Conservation (phyloP, 2,113 vertebrate genomes). For the Nestor notabilis region DNA sequence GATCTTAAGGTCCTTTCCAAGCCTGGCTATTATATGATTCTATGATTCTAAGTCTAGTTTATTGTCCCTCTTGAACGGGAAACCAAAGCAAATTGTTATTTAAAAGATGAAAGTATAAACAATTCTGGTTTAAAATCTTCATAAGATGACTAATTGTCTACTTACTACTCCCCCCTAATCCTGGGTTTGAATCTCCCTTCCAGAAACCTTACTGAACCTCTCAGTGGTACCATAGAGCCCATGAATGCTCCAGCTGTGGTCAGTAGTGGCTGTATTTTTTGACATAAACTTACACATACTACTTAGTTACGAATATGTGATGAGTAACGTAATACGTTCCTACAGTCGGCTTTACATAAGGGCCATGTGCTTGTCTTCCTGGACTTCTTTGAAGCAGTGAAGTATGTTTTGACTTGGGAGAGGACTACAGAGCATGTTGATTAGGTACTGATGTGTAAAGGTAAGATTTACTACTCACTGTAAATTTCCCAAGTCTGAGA, state of each 20-base stretch:
- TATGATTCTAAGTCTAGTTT: no score
- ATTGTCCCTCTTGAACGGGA: not conserved
- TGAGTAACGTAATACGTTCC: not conserved
- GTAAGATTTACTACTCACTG: not conserved
- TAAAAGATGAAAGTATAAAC: not conserved
- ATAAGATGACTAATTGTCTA: not conserved
- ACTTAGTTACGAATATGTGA: not conserved
- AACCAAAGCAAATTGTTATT: slow-evolving; percentile 35
- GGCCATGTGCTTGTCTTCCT: not conserved
- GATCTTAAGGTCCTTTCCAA: no score
- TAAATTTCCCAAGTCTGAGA: not conserved
- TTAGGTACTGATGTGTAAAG: not conserved
- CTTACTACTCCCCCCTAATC: not conserved
- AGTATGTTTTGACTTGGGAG: not conserved
- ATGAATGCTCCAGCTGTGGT: not conserved
- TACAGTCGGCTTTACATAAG: not conserved
- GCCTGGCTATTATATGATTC: no score
- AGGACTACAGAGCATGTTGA: not conserved
- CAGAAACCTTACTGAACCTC: not conserved
- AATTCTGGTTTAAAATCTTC: not conserved
- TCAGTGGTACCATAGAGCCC: not conserved
- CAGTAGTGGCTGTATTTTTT: not conserved
- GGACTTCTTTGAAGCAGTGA: not conserved
- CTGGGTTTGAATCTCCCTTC: not conserved
- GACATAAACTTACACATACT: not conserved